Conservation (phyloP, 1,140 invertebrate genomes). For the Mizuhopecten yessoensis region DNA sequence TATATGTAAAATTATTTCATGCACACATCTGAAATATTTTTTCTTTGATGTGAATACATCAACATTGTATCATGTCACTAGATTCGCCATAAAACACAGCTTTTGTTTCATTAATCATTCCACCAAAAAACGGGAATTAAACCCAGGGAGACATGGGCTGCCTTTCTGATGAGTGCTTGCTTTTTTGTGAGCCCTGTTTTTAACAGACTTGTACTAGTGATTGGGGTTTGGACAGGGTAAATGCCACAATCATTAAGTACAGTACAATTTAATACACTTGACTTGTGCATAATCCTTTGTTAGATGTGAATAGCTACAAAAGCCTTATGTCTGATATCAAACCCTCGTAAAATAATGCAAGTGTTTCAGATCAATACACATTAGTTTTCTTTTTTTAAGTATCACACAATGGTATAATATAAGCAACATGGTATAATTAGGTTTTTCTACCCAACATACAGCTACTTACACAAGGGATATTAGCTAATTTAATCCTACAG, state of each 20-base stretch:
- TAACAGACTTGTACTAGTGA: neutral
- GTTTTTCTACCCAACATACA: neutral
- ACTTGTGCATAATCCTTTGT: slow-evolving; percentile 38
- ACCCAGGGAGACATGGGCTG: neutral
- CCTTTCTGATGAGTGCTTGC: neutral
- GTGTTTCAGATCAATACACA: slow-evolving; percentile 13
- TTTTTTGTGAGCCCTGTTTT: slow-evolving; percentile 7
- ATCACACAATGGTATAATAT: neutral
- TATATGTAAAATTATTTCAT: slow-evolving; percentile 40
- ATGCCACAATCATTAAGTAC: slow-evolving; percentile 34
- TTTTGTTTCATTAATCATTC: slow-evolving; percentile 39
- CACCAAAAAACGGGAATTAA: slow-evolving; percentile 29
- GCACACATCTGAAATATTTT: slow-evolving; percentile 39
- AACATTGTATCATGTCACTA: slow-evolving; percentile 20
- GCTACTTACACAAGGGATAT: neutral
- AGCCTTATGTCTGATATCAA: slow-evolving; percentile 38
- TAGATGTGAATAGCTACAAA: slow-evolving; percentile 20
- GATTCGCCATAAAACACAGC: neutral
- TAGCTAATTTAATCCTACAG: slow-evolving; percentile 26
- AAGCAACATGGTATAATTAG: slow-evolving; percentile 17
- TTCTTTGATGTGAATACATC: slow-evolving; percentile 34
- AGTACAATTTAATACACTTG: slow-evolving; percentile 39
- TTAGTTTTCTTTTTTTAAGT: slow-evolving; percentile 30
- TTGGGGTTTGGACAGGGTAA: slow-evolving; percentile 16
- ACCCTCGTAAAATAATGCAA: neutral